These are phyloP conservation scores for Leuciscus idus DNA, from an alignment of 2,113 vertebrate genomes.

Conservation along the genomic window DNA sequence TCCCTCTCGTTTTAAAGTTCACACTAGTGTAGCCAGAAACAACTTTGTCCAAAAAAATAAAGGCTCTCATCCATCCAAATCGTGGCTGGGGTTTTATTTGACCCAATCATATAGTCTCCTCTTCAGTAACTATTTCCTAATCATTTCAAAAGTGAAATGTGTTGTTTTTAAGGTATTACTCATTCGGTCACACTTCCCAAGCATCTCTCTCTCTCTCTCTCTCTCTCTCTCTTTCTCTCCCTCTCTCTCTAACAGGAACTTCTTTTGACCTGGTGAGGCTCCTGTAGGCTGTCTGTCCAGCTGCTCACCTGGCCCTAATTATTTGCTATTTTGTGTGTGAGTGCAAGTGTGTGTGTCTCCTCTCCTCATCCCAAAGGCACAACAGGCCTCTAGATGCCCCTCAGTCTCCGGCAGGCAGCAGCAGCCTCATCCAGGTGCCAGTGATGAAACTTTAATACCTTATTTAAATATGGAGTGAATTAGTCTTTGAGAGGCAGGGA, in stretches of 20 bases:
- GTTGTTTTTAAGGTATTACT: not conserved
- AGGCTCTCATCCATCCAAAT: slow-evolving; percentile 14
- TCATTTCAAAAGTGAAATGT: not conserved
- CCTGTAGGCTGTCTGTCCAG: slow-evolving; percentile 27
- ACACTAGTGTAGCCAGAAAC: slow-evolving; percentile 43
- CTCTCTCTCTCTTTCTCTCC: not conserved
- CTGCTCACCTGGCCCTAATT: slow-evolving; percentile 43
- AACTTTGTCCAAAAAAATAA: slow-evolving; percentile 23
- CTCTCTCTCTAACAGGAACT: slow-evolving; percentile 15
- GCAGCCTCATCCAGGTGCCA: slow-evolving; percentile 86
- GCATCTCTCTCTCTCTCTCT: not conserved
- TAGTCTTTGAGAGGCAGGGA: slow-evolving; percentile 80
- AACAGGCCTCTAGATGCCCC: slow-evolving; percentile 69
- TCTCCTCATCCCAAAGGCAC: slow-evolving; percentile 72
- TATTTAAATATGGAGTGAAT: slow-evolving; percentile 92
- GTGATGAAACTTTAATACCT: slow-evolving; percentile 92
- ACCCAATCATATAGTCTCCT: not conserved
- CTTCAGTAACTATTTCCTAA: not conserved
- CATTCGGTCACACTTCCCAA: not conserved
- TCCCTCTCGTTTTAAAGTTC: slow-evolving; percentile 51
- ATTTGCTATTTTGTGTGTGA: slow-evolving; percentile 36
- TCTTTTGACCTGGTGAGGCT: slow-evolving; percentile 15
- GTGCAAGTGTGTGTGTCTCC: slow-evolving; percentile 35
- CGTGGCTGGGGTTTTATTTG: not conserved
- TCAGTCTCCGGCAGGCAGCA: slow-evolving; percentile 81